Percentiles rank a stretch among this genome's conserved stretches.
phyloP scores from a whole-genome alignment of 2,113 vertebrate species.

The Baryphthengus martii region DNA sequence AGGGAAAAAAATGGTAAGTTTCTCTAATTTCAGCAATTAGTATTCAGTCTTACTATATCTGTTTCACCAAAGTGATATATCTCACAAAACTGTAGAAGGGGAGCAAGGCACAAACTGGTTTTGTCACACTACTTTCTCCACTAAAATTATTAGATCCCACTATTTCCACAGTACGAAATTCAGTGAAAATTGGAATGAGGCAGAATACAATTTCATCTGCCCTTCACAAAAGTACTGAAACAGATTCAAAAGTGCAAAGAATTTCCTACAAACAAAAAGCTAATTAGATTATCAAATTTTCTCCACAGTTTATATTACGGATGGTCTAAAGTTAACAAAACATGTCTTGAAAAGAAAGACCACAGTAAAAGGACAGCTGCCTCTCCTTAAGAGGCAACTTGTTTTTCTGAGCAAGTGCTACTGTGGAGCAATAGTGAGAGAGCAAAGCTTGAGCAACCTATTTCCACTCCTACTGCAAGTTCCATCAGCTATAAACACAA shows the following conservation, averaged over 20 bases:
- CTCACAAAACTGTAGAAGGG: neutral
- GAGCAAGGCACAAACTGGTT: neutral
- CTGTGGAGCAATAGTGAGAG: neutral
- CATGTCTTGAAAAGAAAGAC: neutral
- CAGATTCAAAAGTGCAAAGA: neutral
- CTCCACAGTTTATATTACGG: neutral
- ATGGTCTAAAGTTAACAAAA: neutral
- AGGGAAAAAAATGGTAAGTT: neutral
- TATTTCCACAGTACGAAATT: neutral
- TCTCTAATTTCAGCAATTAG: neutral
- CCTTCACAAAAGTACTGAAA: neutral
- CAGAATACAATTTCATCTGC: neutral
- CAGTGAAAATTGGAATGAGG: neutral
- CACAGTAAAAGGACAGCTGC: neutral
- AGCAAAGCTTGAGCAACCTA: neutral
- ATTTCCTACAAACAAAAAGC: neutral
- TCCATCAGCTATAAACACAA: neutral
- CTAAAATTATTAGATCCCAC: neutral
- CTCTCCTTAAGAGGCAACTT: neutral
- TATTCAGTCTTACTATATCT: neutral
- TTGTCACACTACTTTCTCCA: neutral
- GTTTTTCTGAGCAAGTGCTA: neutral
- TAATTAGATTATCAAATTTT: neutral
- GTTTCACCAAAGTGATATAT: neutral
- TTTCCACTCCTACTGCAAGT: neutral